phyloP scores from a whole-genome alignment of 2,113 vertebrate genomes.

The Neolamprologus sp. region DNA sequence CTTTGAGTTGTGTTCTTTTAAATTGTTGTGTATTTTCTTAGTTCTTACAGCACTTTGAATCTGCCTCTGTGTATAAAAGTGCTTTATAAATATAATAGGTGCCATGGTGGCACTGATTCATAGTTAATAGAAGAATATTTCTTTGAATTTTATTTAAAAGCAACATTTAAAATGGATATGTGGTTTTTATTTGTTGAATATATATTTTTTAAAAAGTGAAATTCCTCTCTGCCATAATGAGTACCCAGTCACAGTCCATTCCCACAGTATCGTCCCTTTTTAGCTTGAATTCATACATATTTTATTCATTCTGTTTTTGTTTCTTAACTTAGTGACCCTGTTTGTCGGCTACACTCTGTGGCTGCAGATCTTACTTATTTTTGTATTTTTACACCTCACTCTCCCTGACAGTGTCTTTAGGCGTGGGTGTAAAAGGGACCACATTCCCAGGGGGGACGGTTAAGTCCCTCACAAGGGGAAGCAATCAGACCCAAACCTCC shows the following conservation, averaged over 20 bases:
- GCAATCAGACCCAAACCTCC: conserved; percentile 54
- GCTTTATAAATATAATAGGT: neutral
- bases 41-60: neutral
- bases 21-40: neutral
- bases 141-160: neutral
- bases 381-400: conserved; percentile 14
- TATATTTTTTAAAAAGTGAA: neutral
- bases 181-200: neutral
- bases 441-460: conserved; percentile 40
- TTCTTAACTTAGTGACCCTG: neutral
- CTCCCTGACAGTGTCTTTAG: neutral
- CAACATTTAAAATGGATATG: neutral
- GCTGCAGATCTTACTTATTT: conserved; percentile 14
- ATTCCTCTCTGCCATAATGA: conserved; percentile 13
- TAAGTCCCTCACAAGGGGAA: conserved; percentile 44
- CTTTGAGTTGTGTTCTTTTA: neutral
- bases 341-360: neutral
- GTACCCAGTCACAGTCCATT: neutral
- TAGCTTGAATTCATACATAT: neutral
- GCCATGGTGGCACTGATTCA: neutral
- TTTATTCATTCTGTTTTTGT: neutral
- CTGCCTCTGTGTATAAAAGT: neutral
- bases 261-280: neutral
- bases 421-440: conserved; percentile 39
- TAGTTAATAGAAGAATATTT: neutral